Evolutionary conservation across 2,113 vertebrate species (phyloP).

Genomic region (Caloenas nicobarica): DNA sequence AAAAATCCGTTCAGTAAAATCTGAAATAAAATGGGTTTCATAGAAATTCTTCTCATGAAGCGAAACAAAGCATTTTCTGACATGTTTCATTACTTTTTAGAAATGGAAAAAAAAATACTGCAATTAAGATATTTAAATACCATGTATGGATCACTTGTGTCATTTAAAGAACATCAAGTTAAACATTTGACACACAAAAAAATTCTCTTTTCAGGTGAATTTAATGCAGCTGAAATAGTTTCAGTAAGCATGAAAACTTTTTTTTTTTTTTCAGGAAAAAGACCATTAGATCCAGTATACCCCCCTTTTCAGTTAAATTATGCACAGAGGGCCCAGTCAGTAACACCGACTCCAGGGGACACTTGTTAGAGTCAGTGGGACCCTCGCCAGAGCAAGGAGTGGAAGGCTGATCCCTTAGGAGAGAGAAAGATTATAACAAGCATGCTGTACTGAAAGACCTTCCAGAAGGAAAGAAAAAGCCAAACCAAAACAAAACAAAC

Average conservation of each 20-base stretch:
- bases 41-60: not conserved
- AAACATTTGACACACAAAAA: not conserved
- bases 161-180: not conserved
- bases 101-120: not conserved
- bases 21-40: not conserved
- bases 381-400: not conserved
- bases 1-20: not conserved
- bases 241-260: not conserved
- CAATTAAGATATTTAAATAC: not conserved
- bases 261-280: not conserved
- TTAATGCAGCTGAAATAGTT: not conserved
- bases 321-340: not conserved
- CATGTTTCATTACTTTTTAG: not conserved
- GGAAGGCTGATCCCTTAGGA: not conserved
- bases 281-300: not conserved
- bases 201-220: not conserved
- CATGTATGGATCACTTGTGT: not conserved
- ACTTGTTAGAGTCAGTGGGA: not conserved
- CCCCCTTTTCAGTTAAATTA: not conserved
- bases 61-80: not conserved
- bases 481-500: not conserved
- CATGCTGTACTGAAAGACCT: not conserved
- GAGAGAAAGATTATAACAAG: not conserved
- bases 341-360: not conserved
- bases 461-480: not conserved